Evolutionary conservation across 2,797 vertebrate species (phyloP).

Genomic region (Calcarius lapponicus): DNA sequence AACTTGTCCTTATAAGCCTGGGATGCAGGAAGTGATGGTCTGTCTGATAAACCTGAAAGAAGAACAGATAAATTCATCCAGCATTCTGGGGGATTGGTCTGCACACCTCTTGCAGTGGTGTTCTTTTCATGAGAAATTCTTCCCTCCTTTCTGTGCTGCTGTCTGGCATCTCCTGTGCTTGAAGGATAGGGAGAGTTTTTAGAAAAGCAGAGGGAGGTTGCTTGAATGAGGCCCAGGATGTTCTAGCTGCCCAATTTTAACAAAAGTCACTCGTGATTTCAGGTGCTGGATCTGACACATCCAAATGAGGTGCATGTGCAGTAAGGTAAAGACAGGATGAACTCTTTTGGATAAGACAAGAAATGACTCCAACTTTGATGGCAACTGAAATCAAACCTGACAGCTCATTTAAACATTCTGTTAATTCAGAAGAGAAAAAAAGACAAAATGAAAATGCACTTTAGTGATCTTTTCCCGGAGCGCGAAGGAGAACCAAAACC

Average conservation of each 20-base stretch:
- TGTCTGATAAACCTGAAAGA: not conserved
- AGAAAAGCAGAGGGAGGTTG: not conserved
- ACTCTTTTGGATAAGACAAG: not conserved
- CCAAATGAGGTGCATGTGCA: not conserved
- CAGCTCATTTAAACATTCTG: not conserved
- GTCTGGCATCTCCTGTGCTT: not conserved
- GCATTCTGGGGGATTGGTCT: not conserved
- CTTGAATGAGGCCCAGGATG: fast-evolving
- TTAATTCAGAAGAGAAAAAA: not conserved
- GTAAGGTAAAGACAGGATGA: not conserved
- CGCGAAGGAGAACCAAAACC: not conserved
- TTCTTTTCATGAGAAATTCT: not conserved
- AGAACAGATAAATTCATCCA: not conserved
- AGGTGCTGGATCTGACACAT: not conserved
- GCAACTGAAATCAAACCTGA: not conserved
- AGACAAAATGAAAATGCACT: not conserved
- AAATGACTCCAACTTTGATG: not conserved
- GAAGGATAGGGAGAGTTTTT: not conserved
- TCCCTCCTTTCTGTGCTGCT: not conserved
- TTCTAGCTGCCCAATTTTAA: not conserved
- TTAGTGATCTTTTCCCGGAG: not conserved
- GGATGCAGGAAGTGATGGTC: not conserved
- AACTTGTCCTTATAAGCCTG: not conserved
- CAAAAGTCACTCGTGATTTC: not conserved
- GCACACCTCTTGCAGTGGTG: not conserved